phyloP scores from a whole-genome alignment of 1,140 invertebrate species.

The Drosophila willistoni region DNA sequence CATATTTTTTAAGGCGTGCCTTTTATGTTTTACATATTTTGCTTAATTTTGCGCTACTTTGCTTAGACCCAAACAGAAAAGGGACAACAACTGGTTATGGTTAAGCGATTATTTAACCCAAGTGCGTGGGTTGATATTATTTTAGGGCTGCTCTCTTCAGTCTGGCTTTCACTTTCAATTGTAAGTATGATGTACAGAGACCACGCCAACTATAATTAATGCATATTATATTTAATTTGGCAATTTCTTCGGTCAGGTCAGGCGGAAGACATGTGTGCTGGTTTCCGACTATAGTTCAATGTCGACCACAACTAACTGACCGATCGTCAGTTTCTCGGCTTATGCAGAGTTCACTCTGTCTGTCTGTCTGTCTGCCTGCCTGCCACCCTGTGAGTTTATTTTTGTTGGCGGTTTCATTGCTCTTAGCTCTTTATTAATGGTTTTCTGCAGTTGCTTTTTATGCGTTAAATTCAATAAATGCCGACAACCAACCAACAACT shows the following conservation, averaged over 20 bases:
- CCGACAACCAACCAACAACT: slow-evolving; percentile 49
- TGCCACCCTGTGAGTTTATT: slow-evolving; percentile 42
- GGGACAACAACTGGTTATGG: slow-evolving; percentile 8
- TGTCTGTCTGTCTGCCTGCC: slow-evolving; percentile 39
- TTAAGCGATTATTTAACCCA: background rate
- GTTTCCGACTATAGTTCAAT: slow-evolving; percentile 64
- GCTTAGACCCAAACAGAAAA: background rate
- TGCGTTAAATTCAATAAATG: slow-evolving; percentile 73
- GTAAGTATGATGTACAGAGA: slow-evolving; percentile 8
- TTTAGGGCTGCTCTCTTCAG: background rate
- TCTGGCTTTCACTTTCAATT: slow-evolving; percentile 61
- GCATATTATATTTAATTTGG: slow-evolving; percentile 59
- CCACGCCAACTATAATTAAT: slow-evolving; percentile 42
- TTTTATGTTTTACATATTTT: background rate
- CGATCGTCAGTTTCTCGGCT: no score
- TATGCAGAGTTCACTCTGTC: slow-evolving; percentile 52
- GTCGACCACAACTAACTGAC: slow-evolving; percentile 24
- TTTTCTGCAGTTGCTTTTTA: slow-evolving; percentile 65
- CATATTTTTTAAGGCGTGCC: background rate
- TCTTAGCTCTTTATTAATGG: slow-evolving; percentile 63
- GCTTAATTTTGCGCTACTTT: background rate
- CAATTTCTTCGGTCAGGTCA: slow-evolving; percentile 38
- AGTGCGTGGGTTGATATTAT: background rate
- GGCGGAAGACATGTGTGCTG: slow-evolving; percentile 38
- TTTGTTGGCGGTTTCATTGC: slow-evolving; percentile 27